Base-by-base conservation (phyloP, 2,888 invertebrate species). In the Pogonocherus hispidulus region DNA sequence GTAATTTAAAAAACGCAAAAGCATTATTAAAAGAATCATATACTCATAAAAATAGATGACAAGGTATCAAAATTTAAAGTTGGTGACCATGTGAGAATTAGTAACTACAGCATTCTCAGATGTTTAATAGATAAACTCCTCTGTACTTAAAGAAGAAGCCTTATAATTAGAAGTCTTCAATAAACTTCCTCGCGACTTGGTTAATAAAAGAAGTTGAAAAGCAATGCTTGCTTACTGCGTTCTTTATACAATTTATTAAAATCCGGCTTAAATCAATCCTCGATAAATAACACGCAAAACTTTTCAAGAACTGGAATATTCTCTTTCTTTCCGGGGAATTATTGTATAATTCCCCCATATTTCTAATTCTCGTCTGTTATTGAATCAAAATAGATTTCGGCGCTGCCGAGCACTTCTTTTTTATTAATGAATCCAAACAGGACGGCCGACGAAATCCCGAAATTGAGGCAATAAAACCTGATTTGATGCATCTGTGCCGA, bases 391-490 rank as follows among this genome's bases (percentile, higher is more conserved):
- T 55, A 55, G 55, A 37, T 37, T 55, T 20, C 14, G 19, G 55
- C 37, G 4, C 19, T 20, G 19, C n/a, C 16, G 16, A 27, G 55
- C 18, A 37, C 47, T 20, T 20, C 59, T 64, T 57, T 63, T 66
- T 70, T 70, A 74, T 74, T 74, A 74, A 67, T 67, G 72, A 68
- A 65, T 62, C 64, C 62, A 66, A 68, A 70, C 19, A 55, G 37
- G 55, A 20, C 67, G 70, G 51, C 63, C 60, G 71, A 69, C 67
- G 67, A 71, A 68, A 71, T 67, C 62, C 68, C 67, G 65, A 72
- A 74, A 74, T 74, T 74, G 72, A 72, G 72, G 74, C 66, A 71
- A 70, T 67, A 69, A 66, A 70, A 69, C 67, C 66, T 67, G 72
- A 72, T 74, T 71, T 69, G 69, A 69, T 68, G 69, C 67, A 55